Base-by-base conservation (phyloP, 2,888 invertebrate genomes). In the Tinea semifulvella region DNA sequence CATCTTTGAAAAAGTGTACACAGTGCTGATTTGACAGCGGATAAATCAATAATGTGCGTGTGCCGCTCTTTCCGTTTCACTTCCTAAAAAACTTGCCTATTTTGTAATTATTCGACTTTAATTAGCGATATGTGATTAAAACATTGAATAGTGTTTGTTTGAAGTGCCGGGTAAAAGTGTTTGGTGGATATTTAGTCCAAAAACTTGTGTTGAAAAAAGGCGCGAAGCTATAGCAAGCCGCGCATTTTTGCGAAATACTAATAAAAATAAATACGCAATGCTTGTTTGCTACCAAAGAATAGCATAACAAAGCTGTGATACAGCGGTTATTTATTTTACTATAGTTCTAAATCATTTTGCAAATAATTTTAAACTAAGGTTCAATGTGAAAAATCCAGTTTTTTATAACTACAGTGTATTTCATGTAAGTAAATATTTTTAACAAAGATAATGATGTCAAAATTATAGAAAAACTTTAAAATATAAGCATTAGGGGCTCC, bases 31-130 rank as follows among this genome's bases (percentile, higher is more conserved):
- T 63, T 55, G 48, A 55, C 63, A 62, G 61, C 55, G 61, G 61
- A 70, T 64, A 69, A 73, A 80, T 79, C 79, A 55, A 79, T 80
- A 75, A 65, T 67, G 62, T 57, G 50, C 50, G 56, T 56, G 65
- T 68, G 73, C 79, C 79, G 79, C 79, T 74, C 61, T 74, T 77
- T 74, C 71, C 66, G 63, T 69, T 76, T 70, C 60, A 57, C 31
- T 2, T 13, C 13, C 6, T 58, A 52, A 13, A 31, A 31, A 31
- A 14, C 31, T 57, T 55, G 52, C 50, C 55, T 58, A 57, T 61
- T 62, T 64, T 54, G 48, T 52, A 54, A 51, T 55, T 63, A 61
- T 55, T 62, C 11, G n/a, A 7, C n/a, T 31, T 31, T 31, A 13
- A 31, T 61, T 56, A 46, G 20, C 51, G 49, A 47, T 56, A 49